Percentiles rank a stretch among this genome's conserved stretches.
phyloP scores from a whole-genome alignment of 2,888 invertebrate species.

The Andrena bucephala region DNA sequence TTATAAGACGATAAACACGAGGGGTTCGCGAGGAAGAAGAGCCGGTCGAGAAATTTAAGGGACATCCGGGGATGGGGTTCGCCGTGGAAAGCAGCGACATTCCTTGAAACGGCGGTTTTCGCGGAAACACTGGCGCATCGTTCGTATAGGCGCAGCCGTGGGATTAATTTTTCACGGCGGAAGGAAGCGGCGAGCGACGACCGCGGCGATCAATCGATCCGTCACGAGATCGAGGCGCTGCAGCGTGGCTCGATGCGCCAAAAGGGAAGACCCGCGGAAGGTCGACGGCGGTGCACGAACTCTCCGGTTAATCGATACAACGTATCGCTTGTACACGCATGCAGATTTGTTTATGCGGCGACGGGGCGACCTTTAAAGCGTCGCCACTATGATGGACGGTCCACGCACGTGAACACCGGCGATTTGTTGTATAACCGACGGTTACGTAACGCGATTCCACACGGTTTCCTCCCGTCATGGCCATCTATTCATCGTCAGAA shows the following conservation, averaged over 20 bases:
- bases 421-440: conserved; percentile 62
- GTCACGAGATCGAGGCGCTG: conserved; percentile 14
- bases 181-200: not conserved
- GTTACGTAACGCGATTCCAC: conserved; percentile 65
- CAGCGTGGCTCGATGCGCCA: conserved; percentile 30
- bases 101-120: not conserved
- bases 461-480: conserved; percentile 53
- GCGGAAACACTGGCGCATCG: not conserved
- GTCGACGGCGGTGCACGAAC: not conserved
- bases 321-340: not conserved
- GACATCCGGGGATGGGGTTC: too few relatives aligned
- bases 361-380: conserved; percentile 50
- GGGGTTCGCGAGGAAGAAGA: not conserved
- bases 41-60: too few relatives aligned
- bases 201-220: conserved; percentile 7
- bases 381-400: conserved; percentile 38
- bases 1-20: not conserved
- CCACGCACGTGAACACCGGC: conserved; percentile 58
- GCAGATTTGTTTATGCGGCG: conserved; percentile 50
- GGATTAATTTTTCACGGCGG: conserved; percentile 10
- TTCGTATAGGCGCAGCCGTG: conserved; percentile 4
- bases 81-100: not conserved
- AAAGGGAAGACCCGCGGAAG: conserved; percentile 33
- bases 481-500: conserved; percentile 56
- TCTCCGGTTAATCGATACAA: conserved; percentile 21